Evolutionary conservation across 2,113 vertebrate species (phyloP).

Genomic region (Abramis brama): DNA sequence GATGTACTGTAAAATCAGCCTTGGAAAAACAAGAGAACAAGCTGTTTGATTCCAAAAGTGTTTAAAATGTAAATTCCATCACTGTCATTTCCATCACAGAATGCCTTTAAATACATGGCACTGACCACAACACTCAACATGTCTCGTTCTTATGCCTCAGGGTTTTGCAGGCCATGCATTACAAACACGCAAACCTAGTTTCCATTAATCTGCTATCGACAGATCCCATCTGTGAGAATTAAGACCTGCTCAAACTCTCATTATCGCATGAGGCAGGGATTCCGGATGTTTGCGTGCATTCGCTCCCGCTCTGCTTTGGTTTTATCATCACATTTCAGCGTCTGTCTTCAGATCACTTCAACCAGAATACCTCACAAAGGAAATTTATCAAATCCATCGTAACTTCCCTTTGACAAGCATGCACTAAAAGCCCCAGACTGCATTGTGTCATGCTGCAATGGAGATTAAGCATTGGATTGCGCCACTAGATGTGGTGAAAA

Average conservation of each 20-base stretch:
- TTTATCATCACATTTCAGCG: constrained; percentile 6
- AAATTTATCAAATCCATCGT: constrained; percentile 44
- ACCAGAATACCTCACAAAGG: constrained; percentile 13
- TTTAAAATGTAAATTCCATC: neutral
- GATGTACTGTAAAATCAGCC: neutral
- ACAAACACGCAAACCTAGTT: constrained; percentile 13
- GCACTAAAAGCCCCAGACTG: constrained; percentile 36
- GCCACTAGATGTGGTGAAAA: constrained; percentile 31
- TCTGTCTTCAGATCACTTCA: constrained; percentile 5
- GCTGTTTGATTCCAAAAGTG: neutral
- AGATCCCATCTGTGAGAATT: constrained; percentile 27
- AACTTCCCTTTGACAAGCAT: constrained; percentile 11
- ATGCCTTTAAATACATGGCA: neutral
- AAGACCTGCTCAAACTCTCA: constrained; percentile 40
- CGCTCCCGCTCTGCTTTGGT: constrained; percentile 24
- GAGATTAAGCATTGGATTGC: constrained; percentile 52
- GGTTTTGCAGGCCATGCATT: constrained; percentile 2
- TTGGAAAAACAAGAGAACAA: neutral
- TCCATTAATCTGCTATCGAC: constrained; percentile 37
- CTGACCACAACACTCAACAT: neutral
- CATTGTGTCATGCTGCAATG: constrained; percentile 42
- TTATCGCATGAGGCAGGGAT: constrained; percentile 38
- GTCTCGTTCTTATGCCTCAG: neutral
- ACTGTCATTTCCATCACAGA: neutral
- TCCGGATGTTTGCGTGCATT: constrained; percentile 22